Evolutionary conservation across 2,888 invertebrate species (phyloP).

Genomic region (Euplagia quadripunctaria): DNA sequence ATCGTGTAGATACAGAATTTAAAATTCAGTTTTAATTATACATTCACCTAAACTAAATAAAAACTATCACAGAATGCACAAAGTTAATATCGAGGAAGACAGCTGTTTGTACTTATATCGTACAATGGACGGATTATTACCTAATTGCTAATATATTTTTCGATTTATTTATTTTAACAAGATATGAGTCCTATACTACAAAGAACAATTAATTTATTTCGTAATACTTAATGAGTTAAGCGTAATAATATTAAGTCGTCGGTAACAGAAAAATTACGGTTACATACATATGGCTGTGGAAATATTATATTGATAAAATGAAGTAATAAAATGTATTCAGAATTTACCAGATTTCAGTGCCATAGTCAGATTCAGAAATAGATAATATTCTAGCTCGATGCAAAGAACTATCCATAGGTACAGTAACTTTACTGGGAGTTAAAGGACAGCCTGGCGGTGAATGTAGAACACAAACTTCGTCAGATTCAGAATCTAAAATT

Average conservation of each 20-base stretch:
- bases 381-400: slow-evolving; percentile 90
- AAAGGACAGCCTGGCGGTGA: slow-evolving; percentile 82
- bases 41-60: slow-evolving; percentile 53
- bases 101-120: slow-evolving; percentile 52
- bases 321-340: background rate
- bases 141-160: slow-evolving; percentile 23
- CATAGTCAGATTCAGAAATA: slow-evolving; percentile 87
- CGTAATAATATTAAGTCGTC: slow-evolving; percentile 41
- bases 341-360: slow-evolving; percentile 92
- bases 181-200: slow-evolving; percentile 14
- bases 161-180: slow-evolving; percentile 17
- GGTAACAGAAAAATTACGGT: slow-evolving; percentile 33
- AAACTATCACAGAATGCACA: slow-evolving; percentile 74
- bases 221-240: slow-evolving; percentile 37
- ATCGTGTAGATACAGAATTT: slow-evolving; percentile 54
- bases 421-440: slow-evolving; percentile 88
- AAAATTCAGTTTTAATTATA: slow-evolving; percentile 52
- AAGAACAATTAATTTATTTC: slow-evolving; percentile 21
- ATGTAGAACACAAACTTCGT: slow-evolving; percentile 76
- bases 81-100: slow-evolving; percentile 70
- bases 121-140: slow-evolving; percentile 69
- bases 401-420: slow-evolving; percentile 88
- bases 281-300: background rate
- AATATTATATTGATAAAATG: slow-evolving; percentile 8
- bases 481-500: slow-evolving; percentile 83